phyloP scores from a whole-genome alignment of 2,888 invertebrate species.

The Yponomeuta plumbellus region DNA sequence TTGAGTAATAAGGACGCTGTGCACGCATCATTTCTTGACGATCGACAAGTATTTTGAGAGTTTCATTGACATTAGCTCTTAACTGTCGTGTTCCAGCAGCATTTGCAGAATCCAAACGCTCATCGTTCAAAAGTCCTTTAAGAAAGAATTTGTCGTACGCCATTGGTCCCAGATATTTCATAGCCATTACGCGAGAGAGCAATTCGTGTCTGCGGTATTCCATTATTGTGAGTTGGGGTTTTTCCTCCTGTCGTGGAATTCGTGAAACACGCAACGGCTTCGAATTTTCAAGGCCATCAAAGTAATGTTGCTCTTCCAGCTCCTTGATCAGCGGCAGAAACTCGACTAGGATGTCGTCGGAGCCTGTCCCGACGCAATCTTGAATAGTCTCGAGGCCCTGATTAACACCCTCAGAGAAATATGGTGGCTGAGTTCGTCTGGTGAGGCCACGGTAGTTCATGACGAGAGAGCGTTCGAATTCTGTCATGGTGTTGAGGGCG shows the following conservation, averaged over 20 bases:
- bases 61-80: slow-evolving; percentile 43
- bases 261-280: slow-evolving; percentile 49
- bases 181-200: slow-evolving; percentile 59
- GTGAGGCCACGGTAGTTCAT: slow-evolving; percentile 60
- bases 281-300: slow-evolving; percentile 25
- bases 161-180: slow-evolving; percentile 70
- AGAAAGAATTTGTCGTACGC: slow-evolving; percentile 69
- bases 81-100: slow-evolving; percentile 47
- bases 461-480: slow-evolving; percentile 65
- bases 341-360: slow-evolving; percentile 62
- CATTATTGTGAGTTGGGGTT: slow-evolving; percentile 60
- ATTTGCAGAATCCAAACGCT: slow-evolving; percentile 58
- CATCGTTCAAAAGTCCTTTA: slow-evolving; percentile 49
- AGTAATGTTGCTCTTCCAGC: slow-evolving; percentile 42
- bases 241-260: slow-evolving; percentile 49
- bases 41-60: slow-evolving; percentile 52
- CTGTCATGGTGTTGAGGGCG: slow-evolving; percentile 66
- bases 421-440: slow-evolving; percentile 55
- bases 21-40: slow-evolving; percentile 64
- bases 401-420: slow-evolving; percentile 66
- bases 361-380: slow-evolving; percentile 63
- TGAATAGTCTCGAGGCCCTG: slow-evolving; percentile 67
- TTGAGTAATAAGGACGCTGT: slow-evolving; percentile 63
- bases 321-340: slow-evolving; percentile 62
- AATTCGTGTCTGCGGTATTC: slow-evolving; percentile 56